Base-by-base conservation (phyloP, 92 coral and sea anemone genomes). In the Phenganax stokvisi region DNA sequence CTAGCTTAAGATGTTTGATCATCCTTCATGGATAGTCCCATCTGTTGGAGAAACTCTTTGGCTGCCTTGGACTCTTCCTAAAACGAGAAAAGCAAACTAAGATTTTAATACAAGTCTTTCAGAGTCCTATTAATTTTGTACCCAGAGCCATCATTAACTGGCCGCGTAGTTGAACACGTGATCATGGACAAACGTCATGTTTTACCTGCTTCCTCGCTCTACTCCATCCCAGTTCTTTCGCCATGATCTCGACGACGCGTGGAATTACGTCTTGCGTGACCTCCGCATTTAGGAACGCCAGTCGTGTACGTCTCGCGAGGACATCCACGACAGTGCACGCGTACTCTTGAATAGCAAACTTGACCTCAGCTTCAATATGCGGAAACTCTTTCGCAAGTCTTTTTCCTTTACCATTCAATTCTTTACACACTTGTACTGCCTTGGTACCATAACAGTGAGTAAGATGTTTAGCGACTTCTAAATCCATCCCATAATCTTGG, bases 251-350 rank as follows among this genome's bases (percentile, higher is more conserved):
- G 54, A 89, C 98, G 70, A 94, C 89, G 80, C 88, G 86, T 30
- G 98, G 96, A 7, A 89, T 85, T 17, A 89, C 90, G 37, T 94
- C 97, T 52, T 83, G 83, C 11, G 98, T 97, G 66, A 93, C 90
- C 72, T 87, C 89, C 60, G 88, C 98, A 77, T 94, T 89, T 78
- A 94, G 62, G 66, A 94, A 94, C 80, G 98, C 97, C 51, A 94
- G 81, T n/a, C 98, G 90, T 58, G 97, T 94, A 60, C 98, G 84
- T 74, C 97, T 87, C 72, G 98, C 98, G 65, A 94, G 89, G 44
- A 94, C 90, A 67, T 94, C 98, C 20, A 92, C 92, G 75, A 87
- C 87, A 52, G 98, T 89, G 81, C 97, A 92, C 52, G 98, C 97
- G 59, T 94, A 94, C 59, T 94, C 98, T 73, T 89, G 90, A 9